Conservation (phyloP, 2,113 vertebrate species). For the Empidonax alnorum region DNA sequence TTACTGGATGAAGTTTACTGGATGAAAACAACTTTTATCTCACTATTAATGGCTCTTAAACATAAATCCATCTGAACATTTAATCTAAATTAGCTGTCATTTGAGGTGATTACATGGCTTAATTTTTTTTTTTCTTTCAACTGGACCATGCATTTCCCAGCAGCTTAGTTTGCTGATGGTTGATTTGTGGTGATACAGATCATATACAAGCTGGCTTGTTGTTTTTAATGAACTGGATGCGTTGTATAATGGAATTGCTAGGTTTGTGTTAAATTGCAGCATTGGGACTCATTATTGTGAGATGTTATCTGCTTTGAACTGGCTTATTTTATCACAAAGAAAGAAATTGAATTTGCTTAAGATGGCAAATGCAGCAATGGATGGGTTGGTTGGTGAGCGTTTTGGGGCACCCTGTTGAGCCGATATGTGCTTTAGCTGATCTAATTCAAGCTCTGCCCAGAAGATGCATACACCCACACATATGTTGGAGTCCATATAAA, state of each 20-base stretch:
- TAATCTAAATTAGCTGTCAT: constrained; percentile 50
- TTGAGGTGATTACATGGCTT: constrained; percentile 23
- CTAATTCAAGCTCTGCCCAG: constrained; percentile 14
- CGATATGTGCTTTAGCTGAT: constrained; percentile 44
- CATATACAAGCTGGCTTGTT: constrained; percentile 57
- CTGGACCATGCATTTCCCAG: constrained; percentile 35
- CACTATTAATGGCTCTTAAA: constrained; percentile 13
- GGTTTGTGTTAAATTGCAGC: constrained; percentile 71
- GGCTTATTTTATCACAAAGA: constrained; percentile 61
- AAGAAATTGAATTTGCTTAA: constrained; percentile 65
- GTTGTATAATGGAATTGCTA: constrained; percentile 65
- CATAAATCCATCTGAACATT: constrained; percentile 19
- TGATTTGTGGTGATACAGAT: constrained; percentile 68
- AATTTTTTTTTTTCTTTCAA: not conserved
- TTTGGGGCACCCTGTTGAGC: constrained; percentile 32
- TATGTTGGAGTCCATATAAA: not conserved
- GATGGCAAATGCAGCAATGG: constrained; percentile 46
- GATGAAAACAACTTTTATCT: not conserved
- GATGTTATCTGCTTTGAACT: constrained; percentile 56
- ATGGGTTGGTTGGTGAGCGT: constrained; percentile 34
- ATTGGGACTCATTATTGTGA: constrained; percentile 61
- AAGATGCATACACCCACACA: not conserved
- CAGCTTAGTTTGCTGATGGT: constrained; percentile 65
- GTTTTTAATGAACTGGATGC: constrained; percentile 74
- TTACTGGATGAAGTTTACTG: not conserved